Evolutionary conservation across 1,140 invertebrate genomes (phyloP).

Genomic region (Probaryconus sp.): DNA sequence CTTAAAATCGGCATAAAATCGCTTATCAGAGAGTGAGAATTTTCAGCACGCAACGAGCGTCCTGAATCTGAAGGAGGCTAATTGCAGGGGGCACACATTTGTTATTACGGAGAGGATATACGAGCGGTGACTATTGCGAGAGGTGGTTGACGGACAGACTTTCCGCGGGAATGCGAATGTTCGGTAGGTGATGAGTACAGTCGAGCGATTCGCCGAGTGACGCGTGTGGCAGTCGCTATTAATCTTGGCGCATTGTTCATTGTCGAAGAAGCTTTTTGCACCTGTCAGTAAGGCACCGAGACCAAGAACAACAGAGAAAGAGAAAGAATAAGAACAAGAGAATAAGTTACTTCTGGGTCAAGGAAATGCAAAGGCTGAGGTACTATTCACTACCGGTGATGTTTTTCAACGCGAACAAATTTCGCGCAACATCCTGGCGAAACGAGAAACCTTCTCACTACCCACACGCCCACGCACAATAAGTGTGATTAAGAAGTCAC

Average conservation of each 20-base stretch:
- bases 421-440: background rate
- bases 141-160: conserved; percentile 15
- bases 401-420: background rate
- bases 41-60: background rate
- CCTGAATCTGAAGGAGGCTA: conserved; percentile 39
- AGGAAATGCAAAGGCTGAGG: conserved; percentile 30
- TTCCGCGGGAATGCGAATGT: conserved; percentile 5
- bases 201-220: conserved; percentile 1
- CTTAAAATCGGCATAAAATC: background rate
- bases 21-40: conserved; percentile 14
- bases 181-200: conserved; percentile 26
- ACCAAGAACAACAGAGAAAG: conserved; percentile 1
- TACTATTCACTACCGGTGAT: conserved; percentile 14
- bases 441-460: conserved; percentile 4
- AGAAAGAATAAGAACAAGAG: conserved; percentile 22
- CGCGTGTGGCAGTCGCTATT: conserved; percentile 33
- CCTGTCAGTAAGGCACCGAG: conserved; percentile 25
- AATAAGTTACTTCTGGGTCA: conserved; percentile 38
- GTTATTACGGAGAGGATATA: conserved; percentile 4
- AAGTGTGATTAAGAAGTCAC: conserved; percentile 21
- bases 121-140: conserved; percentile 20
- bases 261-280: conserved; percentile 39
- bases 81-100: conserved; percentile 21
- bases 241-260: conserved; percentile 48
- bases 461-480: conserved; percentile 9